A percentile compares a stretch with the other conserved stretches of the same genome.
phyloP scores from a whole-genome alignment of 2,113 vertebrate genomes.

The Zosterops hypoxanthus region DNA sequence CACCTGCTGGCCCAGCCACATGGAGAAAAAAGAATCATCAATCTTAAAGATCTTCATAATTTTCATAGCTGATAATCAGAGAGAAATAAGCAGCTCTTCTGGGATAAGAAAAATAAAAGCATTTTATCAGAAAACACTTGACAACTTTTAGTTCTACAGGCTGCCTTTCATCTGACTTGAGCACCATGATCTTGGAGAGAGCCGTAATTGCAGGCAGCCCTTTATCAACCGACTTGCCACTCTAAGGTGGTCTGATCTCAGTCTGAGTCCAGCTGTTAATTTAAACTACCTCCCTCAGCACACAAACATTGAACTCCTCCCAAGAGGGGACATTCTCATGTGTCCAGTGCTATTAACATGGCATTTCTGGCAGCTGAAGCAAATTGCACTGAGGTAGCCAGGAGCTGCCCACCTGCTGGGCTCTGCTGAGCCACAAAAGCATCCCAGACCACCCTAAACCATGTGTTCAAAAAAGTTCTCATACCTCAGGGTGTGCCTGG shows the following conservation, averaged over 20 bases:
- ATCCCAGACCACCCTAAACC: background rate
- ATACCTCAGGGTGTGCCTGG: background rate
- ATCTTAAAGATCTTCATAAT: background rate
- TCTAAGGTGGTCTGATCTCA: background rate
- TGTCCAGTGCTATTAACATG: background rate
- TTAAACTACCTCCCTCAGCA: background rate
- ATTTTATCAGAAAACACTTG: background rate
- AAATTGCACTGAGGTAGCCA: background rate
- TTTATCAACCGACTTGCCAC: background rate
- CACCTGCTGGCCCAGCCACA: background rate
- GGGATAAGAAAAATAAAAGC: background rate
- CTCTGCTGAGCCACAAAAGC: background rate
- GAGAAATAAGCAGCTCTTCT: background rate
- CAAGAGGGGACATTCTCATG: background rate
- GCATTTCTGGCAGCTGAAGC: background rate
- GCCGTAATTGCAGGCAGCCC: rapidly evolving
- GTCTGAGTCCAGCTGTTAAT: background rate
- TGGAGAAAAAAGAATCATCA: background rate
- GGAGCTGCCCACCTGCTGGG: background rate
- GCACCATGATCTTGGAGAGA: background rate
- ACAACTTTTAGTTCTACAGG: background rate
- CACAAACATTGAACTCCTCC: background rate
- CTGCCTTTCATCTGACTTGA: background rate
- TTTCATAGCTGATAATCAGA: background rate
- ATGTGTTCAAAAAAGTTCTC: background rate